Evolutionary conservation across 2,797 vertebrate species (phyloP).

Genomic region (Peromyscus attwateri): DNA sequence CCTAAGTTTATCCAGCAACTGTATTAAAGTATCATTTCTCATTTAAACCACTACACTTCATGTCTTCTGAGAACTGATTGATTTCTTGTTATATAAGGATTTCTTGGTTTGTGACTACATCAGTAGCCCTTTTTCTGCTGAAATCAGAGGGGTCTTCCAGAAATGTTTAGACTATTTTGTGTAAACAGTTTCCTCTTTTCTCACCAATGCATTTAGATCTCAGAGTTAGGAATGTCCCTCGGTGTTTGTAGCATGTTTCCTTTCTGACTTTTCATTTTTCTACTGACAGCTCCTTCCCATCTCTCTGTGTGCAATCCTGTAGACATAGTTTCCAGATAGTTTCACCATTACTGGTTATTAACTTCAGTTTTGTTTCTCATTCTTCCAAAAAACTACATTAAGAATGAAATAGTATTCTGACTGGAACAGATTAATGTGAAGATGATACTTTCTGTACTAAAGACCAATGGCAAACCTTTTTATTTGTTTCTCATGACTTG

Average conservation of each 20-base stretch:
- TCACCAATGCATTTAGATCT: not conserved
- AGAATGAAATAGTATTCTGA: not conserved
- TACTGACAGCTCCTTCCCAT: not conserved
- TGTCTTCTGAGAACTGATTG: not conserved
- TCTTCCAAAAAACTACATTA: not conserved
- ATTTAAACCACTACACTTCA: not conserved
- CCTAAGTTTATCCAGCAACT: not conserved
- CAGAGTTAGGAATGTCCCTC: not conserved
- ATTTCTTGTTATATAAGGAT: not conserved
- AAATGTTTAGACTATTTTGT: not conserved
- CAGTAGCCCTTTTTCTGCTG: not conserved
- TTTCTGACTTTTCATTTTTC: not conserved
- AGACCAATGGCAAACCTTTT: not conserved
- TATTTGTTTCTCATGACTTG: not conserved
- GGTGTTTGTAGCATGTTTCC: not conserved
- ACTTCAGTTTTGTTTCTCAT: not conserved
- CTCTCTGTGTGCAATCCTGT: not conserved
- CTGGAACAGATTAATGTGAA: not conserved
- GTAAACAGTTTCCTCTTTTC: not conserved
- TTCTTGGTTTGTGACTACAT: not conserved
- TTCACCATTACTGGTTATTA: not conserved
- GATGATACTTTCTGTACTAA: not conserved
- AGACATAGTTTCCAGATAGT: not conserved
- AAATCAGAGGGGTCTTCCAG: not conserved
- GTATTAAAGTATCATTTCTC: not conserved